phyloP scores from a whole-genome alignment of 53 echinoderm and acorn worm species.

The Glandiceps talaboti region DNA sequence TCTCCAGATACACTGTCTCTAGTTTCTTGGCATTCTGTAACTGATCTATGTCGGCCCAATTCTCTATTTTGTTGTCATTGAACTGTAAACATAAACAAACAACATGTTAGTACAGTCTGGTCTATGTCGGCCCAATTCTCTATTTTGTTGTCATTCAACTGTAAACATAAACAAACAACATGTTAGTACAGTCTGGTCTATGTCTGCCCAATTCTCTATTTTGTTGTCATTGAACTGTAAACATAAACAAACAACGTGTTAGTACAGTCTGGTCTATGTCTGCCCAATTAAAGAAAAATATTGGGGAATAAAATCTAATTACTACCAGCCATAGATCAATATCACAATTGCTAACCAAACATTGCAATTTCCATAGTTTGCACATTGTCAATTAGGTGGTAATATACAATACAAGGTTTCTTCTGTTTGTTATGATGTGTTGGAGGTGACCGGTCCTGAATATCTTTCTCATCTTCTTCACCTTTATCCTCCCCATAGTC shows the following conservation, averaged over 20 bases:
- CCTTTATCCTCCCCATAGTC: too few species aligned
- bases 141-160: constrained; percentile 82
- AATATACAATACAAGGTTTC: too few species aligned
- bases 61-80: constrained; percentile 67
- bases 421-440: too few species aligned
- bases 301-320: background rate
- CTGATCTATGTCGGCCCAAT: constrained; percentile 69
- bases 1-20: constrained; percentile 84
- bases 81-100: constrained; percentile 29
- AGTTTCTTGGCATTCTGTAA: constrained; percentile 34
- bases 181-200: constrained; percentile 24
- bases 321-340: background rate
- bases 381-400: too few species aligned
- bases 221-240: constrained; percentile 78
- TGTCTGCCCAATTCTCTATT: constrained; percentile 55
- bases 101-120: constrained; percentile 20
- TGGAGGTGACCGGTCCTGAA: too few species aligned
- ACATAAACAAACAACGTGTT: background rate
- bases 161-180: background rate
- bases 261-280: background rate
- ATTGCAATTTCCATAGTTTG: too few species aligned
- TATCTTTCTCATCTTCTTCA: too few species aligned
- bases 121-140: constrained; percentile 69
- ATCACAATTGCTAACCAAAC: too few species aligned
- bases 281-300: background rate